Conservation (phyloP, 2,888 invertebrate species). For the Apodemia mormo region DNA sequence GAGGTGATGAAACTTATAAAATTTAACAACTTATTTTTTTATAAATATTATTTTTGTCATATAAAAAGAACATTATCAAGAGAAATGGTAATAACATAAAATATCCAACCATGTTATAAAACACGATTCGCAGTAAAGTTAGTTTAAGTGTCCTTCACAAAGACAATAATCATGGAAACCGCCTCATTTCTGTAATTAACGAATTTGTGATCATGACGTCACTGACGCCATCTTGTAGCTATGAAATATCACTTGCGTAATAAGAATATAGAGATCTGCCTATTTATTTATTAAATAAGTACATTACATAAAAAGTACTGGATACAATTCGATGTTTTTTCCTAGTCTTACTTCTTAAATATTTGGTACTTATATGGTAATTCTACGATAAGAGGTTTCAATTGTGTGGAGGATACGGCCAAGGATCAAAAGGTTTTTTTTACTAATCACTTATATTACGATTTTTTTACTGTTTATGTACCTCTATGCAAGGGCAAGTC, state of each 20-base stretch:
- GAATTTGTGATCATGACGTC: background rate
- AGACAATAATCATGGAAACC: slow-evolving; percentile 3
- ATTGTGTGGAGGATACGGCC: too few species aligned
- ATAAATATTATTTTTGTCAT: too few species aligned
- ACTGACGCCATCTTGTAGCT: background rate
- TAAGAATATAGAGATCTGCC: background rate
- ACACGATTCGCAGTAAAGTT: background rate
- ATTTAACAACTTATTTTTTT: too few species aligned
- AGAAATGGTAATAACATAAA: background rate
- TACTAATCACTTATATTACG: too few species aligned
- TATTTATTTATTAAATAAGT: background rate
- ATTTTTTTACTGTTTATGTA: too few species aligned
- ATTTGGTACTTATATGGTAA: too few species aligned
- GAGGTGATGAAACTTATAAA: too few species aligned
- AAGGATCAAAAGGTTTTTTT: too few species aligned
- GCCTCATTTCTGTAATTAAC: background rate
- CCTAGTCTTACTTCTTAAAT: too few species aligned
- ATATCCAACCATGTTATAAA: background rate
- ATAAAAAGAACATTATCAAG: background rate
- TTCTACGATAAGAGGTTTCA: too few species aligned
- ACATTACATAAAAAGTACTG: background rate
- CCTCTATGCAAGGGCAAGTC: too few species aligned
- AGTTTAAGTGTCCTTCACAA: background rate
- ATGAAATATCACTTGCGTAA: background rate
- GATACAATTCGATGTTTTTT: too few species aligned